These are phyloP conservation scores for Percina caprodes DNA, from an alignment of 2,113 vertebrate species.

Conservation along the genomic window DNA sequence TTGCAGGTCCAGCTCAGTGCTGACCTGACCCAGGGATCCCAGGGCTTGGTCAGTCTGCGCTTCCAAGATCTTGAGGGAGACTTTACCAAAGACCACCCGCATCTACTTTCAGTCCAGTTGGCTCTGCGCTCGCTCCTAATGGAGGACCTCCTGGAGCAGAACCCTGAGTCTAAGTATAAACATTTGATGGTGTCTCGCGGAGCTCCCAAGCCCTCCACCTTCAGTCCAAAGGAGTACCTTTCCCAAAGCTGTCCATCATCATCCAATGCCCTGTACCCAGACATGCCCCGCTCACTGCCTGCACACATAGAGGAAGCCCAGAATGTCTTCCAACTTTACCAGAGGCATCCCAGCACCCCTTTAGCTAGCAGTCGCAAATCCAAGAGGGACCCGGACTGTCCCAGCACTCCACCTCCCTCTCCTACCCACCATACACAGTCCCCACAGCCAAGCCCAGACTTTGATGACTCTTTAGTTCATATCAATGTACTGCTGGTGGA, in stretches of 20 bases:
- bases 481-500: slow-evolving; percentile 96
- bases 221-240: slow-evolving; percentile 93
- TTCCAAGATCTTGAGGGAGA: slow-evolving; percentile 97
- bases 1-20: slow-evolving; percentile 94
- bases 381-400: slow-evolving; percentile 86
- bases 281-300: slow-evolving; percentile 97
- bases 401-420: slow-evolving; percentile 96
- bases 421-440: slow-evolving; percentile 83
- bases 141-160: slow-evolving; percentile 95
- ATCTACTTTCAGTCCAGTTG: slow-evolving; percentile 91
- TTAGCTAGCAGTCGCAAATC: slow-evolving; percentile 83
- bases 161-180: slow-evolving; percentile 94
- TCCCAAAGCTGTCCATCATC: slow-evolving; percentile 94
- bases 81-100: slow-evolving; percentile 94
- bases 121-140: slow-evolving; percentile 93
- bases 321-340: slow-evolving; percentile 98
- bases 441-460: slow-evolving; percentile 83
- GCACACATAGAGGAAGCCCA: slow-evolving; percentile 96
- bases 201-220: slow-evolving; percentile 92
- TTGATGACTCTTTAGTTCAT: slow-evolving; percentile 96
- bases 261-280: slow-evolving; percentile 90
- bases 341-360: slow-evolving; percentile 89
- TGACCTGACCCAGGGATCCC: slow-evolving; percentile 93
- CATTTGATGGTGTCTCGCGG: slow-evolving; percentile 97
- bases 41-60: slow-evolving; percentile 94